Conservation (phyloP, 2,888 invertebrate genomes). For the Agriopis aurantiaria region DNA sequence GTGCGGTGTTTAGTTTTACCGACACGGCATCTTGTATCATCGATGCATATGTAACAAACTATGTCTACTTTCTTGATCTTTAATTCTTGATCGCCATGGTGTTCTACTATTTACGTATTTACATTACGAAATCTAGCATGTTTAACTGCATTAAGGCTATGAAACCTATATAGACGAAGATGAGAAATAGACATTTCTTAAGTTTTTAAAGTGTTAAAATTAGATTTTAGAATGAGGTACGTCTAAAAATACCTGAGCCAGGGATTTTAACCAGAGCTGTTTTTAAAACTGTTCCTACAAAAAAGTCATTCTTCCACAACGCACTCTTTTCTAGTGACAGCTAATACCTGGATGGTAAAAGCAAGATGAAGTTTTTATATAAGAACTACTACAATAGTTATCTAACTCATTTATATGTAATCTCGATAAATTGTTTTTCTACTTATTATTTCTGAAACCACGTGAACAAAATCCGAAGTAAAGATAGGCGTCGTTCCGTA, state of each 20-base stretch:
- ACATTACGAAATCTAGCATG: not conserved
- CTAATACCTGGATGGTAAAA: no score
- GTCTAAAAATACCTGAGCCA: no score
- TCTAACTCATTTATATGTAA: no score
- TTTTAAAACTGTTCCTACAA: no score
- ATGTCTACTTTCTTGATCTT: constrained; percentile 12
- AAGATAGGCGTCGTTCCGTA: constrained; percentile 39
- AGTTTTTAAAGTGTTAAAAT: no score
- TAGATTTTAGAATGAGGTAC: no score
- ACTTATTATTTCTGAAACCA: constrained; percentile 5
- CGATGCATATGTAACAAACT: constrained; percentile 14
- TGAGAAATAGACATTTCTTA: not conserved
- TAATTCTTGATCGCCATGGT: constrained; percentile 1
- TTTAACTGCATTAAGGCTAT: not conserved
- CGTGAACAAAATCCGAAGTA: constrained; percentile 19
- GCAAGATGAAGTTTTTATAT: no score
- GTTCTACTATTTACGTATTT: not conserved
- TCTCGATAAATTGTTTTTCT: not conserved
- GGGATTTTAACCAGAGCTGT: no score
- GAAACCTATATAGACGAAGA: not conserved
- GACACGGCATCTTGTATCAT: constrained; percentile 15
- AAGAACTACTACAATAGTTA: not conserved
- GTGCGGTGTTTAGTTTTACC: constrained; percentile 26
- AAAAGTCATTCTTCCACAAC: no score
- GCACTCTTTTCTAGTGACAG: no score